phyloP scores from a whole-genome alignment of 2,888 invertebrate genomes.

The Diogma glabrata region DNA sequence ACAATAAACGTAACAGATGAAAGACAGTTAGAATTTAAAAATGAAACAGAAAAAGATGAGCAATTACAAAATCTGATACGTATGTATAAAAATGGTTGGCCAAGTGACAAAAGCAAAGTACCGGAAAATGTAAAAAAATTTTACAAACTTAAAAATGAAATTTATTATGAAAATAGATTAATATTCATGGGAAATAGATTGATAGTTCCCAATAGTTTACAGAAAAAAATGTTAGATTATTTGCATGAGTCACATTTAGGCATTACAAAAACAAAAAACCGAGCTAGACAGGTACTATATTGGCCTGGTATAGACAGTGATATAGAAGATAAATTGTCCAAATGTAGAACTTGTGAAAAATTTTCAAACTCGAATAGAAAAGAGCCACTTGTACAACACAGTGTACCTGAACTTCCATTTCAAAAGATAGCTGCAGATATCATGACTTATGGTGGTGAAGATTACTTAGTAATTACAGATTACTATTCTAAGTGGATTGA shows the following conservation, averaged over 20 bases:
- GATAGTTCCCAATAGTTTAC: constrained; percentile 11
- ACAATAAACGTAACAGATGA: too few species aligned
- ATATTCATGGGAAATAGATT: constrained; percentile 13
- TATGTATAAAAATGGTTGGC: background rate
- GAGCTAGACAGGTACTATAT: constrained; percentile 4
- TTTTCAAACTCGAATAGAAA: constrained; percentile 5
- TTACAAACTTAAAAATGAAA: too few species aligned
- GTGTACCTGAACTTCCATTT: background rate
- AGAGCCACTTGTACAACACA: background rate
- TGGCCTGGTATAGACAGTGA: constrained; percentile 13
- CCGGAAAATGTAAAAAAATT: background rate
- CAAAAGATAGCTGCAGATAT: background rate
- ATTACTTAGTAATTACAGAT: background rate
- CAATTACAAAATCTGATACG: background rate
- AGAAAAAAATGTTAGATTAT: background rate
- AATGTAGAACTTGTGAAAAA: constrained; percentile 9
- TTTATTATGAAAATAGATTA: constrained; percentile 7
- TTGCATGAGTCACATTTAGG: background rate
- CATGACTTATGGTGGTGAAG: background rate
- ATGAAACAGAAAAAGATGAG: background rate
- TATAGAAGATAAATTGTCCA: constrained; percentile 10
- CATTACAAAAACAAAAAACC: background rate
- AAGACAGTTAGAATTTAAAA: background rate
- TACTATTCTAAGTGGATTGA: background rate
- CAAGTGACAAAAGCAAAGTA: background rate